These are phyloP conservation scores for Melieria picta DNA, from an alignment of 2,888 invertebrate genomes.

Conservation along the genomic window DNA sequence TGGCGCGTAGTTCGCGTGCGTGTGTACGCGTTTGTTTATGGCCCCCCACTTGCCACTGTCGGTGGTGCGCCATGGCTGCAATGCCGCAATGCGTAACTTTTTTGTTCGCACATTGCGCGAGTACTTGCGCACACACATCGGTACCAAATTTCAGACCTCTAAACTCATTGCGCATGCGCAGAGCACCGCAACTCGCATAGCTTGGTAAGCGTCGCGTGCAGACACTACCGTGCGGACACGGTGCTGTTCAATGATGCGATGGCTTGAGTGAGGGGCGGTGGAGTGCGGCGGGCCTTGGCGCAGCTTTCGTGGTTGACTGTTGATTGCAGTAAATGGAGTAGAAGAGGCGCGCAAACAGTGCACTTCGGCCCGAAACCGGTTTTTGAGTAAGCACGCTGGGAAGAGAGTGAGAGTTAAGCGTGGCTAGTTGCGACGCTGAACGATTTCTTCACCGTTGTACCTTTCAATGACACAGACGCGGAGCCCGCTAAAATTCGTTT, in stretches of 20 bases:
- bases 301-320: not conserved
- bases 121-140: not conserved
- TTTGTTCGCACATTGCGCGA: not conserved
- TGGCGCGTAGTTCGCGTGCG: constrained; percentile 31
- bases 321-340: constrained; percentile 28
- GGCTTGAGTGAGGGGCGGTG: no score
- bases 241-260: no score
- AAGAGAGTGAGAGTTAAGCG: no score
- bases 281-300: no score
- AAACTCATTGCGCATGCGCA: constrained; percentile 20
- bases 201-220: no score
- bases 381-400: no score
- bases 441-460: no score
- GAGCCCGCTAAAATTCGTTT: no score
- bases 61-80: constrained; percentile 6
- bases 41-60: not conserved
- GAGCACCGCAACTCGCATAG: not conserved
- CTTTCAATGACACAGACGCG: no score
- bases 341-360: constrained; percentile 6
- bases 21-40: not conserved
- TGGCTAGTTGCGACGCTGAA: no score
- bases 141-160: not conserved
- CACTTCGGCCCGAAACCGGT: no score
- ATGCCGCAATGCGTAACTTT: not conserved
- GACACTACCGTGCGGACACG: no score